Conservation (phyloP, 2,888 invertebrate genomes). For the Apamea sordens region DNA sequence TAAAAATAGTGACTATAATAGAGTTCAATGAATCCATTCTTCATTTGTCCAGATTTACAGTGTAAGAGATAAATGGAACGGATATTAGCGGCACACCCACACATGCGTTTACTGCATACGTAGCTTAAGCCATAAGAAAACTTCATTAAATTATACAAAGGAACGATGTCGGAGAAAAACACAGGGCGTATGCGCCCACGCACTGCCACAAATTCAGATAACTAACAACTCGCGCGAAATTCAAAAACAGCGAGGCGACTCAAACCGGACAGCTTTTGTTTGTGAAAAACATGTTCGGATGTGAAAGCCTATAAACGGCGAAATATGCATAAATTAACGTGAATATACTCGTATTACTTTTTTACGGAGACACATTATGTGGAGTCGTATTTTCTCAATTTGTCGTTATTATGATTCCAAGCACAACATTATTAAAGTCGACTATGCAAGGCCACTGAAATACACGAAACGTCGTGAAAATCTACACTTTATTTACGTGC, state of each 20-base stretch:
- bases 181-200: slow-evolving; percentile 65
- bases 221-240: slow-evolving; percentile 48
- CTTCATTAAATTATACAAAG: slow-evolving; percentile 74
- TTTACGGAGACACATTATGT: slow-evolving; percentile 32
- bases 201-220: slow-evolving; percentile 59
- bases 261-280: slow-evolving; percentile 54
- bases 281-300: slow-evolving; percentile 44
- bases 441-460: slow-evolving; percentile 57
- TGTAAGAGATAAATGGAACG: slow-evolving; percentile 78
- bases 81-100: slow-evolving; percentile 79
- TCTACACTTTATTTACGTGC: slow-evolving; percentile 54
- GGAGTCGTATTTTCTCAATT: slow-evolving; percentile 50
- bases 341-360: slow-evolving; percentile 28
- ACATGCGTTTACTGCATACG: slow-evolving; percentile 74
- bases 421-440: slow-evolving; percentile 54
- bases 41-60: slow-evolving; percentile 73
- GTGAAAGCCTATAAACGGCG: slow-evolving; percentile 51
- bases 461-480: slow-evolving; percentile 50
- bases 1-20: slow-evolving; percentile 62
- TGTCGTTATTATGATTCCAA: slow-evolving; percentile 46
- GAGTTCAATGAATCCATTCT: slow-evolving; percentile 73
- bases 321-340: slow-evolving; percentile 50
- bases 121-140: slow-evolving; percentile 76
- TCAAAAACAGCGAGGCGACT: slow-evolving; percentile 39
- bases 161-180: slow-evolving; percentile 73